These are phyloP conservation scores for Anoura caudifer DNA, from an alignment of 2,113 vertebrate genomes.

Conservation along the genomic window DNA sequence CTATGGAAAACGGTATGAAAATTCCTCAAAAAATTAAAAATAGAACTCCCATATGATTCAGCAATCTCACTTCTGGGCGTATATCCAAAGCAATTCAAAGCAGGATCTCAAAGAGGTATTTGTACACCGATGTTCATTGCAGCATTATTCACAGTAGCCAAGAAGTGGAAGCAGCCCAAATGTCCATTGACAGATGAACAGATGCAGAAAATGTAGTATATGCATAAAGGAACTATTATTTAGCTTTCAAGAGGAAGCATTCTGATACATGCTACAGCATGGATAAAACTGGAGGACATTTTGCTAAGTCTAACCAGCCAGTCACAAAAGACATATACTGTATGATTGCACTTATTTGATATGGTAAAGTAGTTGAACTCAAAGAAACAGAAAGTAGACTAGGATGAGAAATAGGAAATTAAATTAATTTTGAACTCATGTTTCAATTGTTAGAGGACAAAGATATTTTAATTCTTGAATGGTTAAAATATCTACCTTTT, in stretches of 20 bases:
- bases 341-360: not conserved
- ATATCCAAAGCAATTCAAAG: not conserved
- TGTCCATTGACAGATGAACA: not conserved
- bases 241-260: not conserved
- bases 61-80: not conserved
- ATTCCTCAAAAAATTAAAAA: not conserved
- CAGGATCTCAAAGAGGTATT: not conserved
- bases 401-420: not conserved
- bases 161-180: not conserved
- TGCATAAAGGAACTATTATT: not conserved
- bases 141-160: not conserved
- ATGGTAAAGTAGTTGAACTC: not conserved
- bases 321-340: not conserved
- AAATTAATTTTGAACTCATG: not conserved
- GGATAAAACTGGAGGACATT: not conserved
- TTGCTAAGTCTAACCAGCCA: not conserved
- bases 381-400: not conserved
- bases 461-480: not conserved
- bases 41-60: not conserved
- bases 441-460: slow-evolving; percentile 1
- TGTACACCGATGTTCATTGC: not conserved
- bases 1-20: not conserved
- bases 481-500: not conserved
- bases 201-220: not conserved
- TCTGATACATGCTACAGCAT: not conserved